Conservation (phyloP, 2,113 vertebrate genomes). For the Bothrops jararaca region DNA sequence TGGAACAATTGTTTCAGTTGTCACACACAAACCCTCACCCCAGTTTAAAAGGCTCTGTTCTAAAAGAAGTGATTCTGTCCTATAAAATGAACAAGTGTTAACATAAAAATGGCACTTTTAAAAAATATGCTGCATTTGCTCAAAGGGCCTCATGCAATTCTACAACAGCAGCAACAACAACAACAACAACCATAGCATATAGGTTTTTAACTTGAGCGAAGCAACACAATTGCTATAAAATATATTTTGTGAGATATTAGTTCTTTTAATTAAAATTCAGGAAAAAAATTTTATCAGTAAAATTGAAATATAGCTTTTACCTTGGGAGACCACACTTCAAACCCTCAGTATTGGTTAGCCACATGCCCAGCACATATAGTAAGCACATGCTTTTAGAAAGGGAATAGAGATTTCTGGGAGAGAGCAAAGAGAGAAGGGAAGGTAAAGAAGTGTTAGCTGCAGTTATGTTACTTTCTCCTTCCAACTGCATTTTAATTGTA, state of each 20-base stretch:
- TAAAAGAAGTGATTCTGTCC: not conserved
- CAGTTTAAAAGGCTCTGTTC: not conserved
- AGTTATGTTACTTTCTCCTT: conserved; percentile 22
- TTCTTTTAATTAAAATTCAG: conserved; percentile 2
- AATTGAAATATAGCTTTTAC: conserved; percentile 38
- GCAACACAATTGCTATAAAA: conserved; percentile 2
- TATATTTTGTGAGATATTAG: not conserved
- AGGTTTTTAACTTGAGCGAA: conserved; percentile 17
- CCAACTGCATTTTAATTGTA: conserved; percentile 13
- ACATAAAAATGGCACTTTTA: not conserved
- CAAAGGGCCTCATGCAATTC: conserved; percentile 11
- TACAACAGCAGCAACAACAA: conserved; percentile 26
- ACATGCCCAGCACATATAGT: conserved; percentile 15
- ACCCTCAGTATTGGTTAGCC: conserved; percentile 40
- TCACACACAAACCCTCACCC: not conserved
- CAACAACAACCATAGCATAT: conserved; percentile 2
- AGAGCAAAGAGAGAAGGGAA: not conserved
- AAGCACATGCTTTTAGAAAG: conserved; percentile 36
- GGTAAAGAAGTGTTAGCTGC: conserved; percentile 37
- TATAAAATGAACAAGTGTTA: not conserved
- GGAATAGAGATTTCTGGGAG: conserved; percentile 9
- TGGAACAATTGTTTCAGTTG: not conserved
- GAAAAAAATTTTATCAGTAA: not conserved
- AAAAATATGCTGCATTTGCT: not conserved
- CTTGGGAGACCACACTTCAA: conserved; percentile 22